Conservation (phyloP, 2,888 invertebrate genomes). For the Choristoneura rosaceana region DNA sequence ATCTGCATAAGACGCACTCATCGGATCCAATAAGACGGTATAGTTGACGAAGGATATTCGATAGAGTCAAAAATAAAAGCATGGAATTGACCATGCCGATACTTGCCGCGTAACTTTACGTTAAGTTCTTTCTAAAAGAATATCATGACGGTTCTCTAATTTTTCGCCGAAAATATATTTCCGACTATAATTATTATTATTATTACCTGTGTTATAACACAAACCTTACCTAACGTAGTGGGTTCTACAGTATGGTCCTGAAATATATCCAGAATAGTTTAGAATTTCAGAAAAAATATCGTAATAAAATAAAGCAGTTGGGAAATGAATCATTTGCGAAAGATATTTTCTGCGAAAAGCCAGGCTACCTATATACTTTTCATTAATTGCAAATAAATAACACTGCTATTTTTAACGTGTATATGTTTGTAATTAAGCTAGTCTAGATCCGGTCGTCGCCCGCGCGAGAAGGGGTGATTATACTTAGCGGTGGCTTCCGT, state of each 20-base stretch:
- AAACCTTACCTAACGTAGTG: too few species aligned
- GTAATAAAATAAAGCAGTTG: too few species aligned
- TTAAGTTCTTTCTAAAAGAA: neutral
- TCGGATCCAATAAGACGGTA: neutral
- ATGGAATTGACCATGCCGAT: neutral
- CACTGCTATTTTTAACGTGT: neutral
- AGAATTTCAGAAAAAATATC: too few species aligned
- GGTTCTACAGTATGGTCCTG: too few species aligned
- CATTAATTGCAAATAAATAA: neutral
- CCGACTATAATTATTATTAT: too few species aligned
- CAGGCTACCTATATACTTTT: neutral
- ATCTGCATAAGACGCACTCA: conserved; percentile 22
- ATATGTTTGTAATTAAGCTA: conserved; percentile 6
- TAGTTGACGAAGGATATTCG: neutral
- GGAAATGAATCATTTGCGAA: too few species aligned
- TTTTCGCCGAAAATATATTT: too few species aligned
- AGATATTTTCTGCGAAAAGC: too few species aligned
- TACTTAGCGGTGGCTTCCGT: conserved; percentile 65
- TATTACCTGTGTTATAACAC: too few species aligned
- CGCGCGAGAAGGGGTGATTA: conserved; percentile 36
- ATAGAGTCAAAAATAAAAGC: neutral
- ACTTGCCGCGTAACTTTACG: neutral
- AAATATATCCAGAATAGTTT: too few species aligned
- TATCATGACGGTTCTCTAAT: neutral
- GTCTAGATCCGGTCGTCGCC: conserved; percentile 41